Conservation (phyloP, 2,797 vertebrate genomes). For the Propithecus perrieri region DNA sequence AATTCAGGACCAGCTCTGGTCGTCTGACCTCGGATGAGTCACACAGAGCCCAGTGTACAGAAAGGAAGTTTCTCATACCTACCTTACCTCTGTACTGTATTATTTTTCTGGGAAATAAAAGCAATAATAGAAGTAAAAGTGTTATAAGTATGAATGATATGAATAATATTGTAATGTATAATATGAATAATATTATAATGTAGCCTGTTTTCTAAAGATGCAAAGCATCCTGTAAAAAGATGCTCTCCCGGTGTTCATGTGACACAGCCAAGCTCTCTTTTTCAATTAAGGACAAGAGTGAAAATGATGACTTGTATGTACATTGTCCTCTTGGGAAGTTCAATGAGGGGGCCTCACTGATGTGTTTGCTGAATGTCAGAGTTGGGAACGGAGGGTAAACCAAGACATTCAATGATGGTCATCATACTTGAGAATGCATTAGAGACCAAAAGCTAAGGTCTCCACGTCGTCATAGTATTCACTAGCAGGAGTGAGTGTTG, state of each 20-base stretch:
- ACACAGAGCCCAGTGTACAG: background rate
- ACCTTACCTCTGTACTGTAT: background rate
- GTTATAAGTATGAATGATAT: background rate
- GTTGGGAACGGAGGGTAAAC: background rate
- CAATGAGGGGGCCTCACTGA: background rate
- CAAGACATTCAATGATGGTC: background rate
- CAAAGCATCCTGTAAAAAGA: background rate
- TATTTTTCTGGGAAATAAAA: slow-evolving; percentile 33
- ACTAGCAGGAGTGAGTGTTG: background rate
- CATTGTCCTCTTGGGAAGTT: background rate
- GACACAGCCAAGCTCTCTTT: background rate
- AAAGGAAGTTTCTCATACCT: background rate
- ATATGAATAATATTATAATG: background rate
- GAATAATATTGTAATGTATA: background rate
- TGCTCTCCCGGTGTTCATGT: background rate
- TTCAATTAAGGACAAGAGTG: background rate
- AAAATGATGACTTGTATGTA: background rate
- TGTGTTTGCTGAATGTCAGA: background rate
- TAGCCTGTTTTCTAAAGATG: slow-evolving; percentile 2
- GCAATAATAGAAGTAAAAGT: background rate
- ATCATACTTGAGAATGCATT: background rate
- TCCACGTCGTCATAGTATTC: background rate
- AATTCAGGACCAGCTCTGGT: background rate
- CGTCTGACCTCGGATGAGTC: background rate
- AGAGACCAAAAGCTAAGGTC: background rate